Evolutionary conservation across 2,888 invertebrate species (phyloP).

Genomic region (Aplocera efformata): DNA sequence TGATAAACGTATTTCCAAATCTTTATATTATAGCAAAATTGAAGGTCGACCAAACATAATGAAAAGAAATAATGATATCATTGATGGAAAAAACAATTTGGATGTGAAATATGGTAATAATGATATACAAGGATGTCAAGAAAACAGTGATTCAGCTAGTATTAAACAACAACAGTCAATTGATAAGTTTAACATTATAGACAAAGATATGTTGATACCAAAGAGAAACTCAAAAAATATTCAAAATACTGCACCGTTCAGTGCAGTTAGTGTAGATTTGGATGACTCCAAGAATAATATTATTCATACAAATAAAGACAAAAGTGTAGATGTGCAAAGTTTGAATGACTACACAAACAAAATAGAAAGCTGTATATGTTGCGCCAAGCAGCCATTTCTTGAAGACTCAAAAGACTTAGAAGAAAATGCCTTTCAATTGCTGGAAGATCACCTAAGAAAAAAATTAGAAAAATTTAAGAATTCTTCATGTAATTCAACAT

Average conservation of each 20-base stretch:
- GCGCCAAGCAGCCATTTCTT: conserved; percentile 28
- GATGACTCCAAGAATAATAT: conserved; percentile 34
- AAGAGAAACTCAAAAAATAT: not conserved
- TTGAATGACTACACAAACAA: conserved; percentile 19
- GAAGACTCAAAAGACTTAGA: conserved; percentile 56
- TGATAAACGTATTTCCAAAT: no score
- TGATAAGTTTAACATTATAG: no score
- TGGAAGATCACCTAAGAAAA: conserved; percentile 57
- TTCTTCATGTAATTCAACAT: conserved; percentile 39
- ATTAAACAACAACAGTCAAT: not conserved
- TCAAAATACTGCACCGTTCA: conserved; percentile 9
- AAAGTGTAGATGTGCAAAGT: conserved; percentile 35
- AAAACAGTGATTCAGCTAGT: not conserved
- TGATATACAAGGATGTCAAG: not conserved
- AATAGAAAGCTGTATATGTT: conserved; percentile 51
- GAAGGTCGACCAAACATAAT: no score
- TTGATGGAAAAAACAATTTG: no score
- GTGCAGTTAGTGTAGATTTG: conserved; percentile 32
- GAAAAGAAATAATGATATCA: no score
- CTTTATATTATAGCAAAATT: no score
- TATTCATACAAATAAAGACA: conserved; percentile 28
- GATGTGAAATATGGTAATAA: no score
- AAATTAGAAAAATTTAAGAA: conserved; percentile 53
- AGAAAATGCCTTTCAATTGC: conserved; percentile 59
- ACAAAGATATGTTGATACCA: no score